Percentiles rank a stretch among this genome's conserved stretches.
phyloP scores from a whole-genome alignment of 2,113 vertebrate genomes.

The Romanogobio albipinnatus region DNA sequence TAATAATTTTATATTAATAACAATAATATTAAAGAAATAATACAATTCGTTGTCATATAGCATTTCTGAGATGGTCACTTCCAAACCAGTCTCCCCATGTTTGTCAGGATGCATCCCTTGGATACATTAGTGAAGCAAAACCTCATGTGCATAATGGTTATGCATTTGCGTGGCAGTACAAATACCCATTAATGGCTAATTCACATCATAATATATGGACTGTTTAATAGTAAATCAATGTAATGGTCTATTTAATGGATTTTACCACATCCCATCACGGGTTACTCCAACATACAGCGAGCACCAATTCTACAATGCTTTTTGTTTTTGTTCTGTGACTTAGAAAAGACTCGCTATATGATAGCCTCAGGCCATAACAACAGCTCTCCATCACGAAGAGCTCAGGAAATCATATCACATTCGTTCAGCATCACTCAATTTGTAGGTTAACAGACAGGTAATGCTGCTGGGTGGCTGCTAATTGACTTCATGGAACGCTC shows the following conservation, averaged over 20 bases:
- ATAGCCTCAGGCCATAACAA: neutral
- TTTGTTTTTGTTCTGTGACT: neutral
- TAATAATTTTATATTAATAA: no score
- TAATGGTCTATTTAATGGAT: neutral
- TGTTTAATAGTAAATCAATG: neutral
- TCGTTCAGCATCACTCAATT: constrained; percentile 19
- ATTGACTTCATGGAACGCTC: constrained; percentile 25
- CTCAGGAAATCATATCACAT: neutral
- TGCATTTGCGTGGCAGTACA: neutral
- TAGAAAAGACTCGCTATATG: neutral
- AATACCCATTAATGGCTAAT: neutral
- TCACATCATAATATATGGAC: constrained; percentile 1
- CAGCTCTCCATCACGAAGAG: neutral
- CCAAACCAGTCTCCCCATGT: neutral
- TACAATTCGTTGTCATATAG: no score
- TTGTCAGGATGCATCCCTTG: neutral
- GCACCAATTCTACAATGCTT: neutral
- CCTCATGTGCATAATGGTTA: neutral
- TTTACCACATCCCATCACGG: neutral
- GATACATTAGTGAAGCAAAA: constrained; percentile 1
- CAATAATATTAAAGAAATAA: no score
- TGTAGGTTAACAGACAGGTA: constrained; percentile 19
- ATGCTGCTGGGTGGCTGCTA: constrained; percentile 16
- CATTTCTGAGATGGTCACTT: neutral
- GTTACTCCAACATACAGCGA: neutral